phyloP scores from a whole-genome alignment of 2,888 invertebrate genomes.

The Netelia melanura region DNA sequence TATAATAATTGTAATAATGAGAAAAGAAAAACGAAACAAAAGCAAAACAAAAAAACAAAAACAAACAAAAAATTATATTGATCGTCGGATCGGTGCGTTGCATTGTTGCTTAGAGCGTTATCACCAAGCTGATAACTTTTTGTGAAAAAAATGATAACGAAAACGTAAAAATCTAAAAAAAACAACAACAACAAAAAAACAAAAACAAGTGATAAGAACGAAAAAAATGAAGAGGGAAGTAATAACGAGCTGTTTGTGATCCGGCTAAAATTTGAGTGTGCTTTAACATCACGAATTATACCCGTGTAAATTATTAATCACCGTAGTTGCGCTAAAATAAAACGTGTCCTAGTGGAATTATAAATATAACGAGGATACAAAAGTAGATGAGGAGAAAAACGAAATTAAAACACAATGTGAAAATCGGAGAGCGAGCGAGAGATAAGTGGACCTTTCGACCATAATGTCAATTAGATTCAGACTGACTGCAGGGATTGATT shows the following conservation, averaged over 20 bases:
- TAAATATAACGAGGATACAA: slow-evolving; percentile 33
- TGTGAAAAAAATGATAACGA: background rate
- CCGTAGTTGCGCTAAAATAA: slow-evolving; percentile 49
- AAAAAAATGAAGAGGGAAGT: background rate
- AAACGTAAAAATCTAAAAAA: background rate
- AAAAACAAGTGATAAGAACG: background rate
- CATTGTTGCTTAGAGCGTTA: background rate
- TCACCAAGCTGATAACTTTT: background rate
- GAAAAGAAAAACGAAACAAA: slow-evolving; percentile 48
- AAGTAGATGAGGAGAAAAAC: slow-evolving; percentile 28
- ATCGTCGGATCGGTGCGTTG: slow-evolving; percentile 5
- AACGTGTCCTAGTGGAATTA: slow-evolving; percentile 44
- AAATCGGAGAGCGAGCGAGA: slow-evolving; percentile 64
- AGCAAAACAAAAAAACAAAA: slow-evolving; percentile 44
- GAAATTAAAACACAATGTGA: slow-evolving; percentile 46
- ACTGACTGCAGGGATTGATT: slow-evolving; percentile 84
- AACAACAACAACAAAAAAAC: background rate
- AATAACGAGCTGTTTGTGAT: slow-evolving; percentile 1
- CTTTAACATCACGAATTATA: slow-evolving; percentile 31
- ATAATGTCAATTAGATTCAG: slow-evolving; percentile 85
- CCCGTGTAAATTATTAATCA: slow-evolving; percentile 57
- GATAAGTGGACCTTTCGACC: slow-evolving; percentile 80
- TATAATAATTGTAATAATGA: slow-evolving; percentile 43
- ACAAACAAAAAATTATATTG: slow-evolving; percentile 1
- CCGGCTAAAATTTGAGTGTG: slow-evolving; percentile 6